Base-by-base conservation (phyloP, 2,888 invertebrate genomes). In the Steinernema scapterisci region DNA sequence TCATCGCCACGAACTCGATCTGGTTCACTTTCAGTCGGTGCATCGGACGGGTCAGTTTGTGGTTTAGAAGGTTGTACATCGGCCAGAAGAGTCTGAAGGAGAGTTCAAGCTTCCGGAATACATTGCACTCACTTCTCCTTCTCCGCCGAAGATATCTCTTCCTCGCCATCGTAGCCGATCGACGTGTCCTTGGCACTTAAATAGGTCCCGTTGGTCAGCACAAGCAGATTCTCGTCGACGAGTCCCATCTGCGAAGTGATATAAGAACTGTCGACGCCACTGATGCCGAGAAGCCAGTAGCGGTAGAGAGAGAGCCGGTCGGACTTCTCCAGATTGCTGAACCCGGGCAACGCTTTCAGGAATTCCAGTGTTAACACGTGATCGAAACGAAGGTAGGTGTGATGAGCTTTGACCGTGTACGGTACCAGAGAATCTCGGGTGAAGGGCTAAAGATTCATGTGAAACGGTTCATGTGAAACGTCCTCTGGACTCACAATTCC, bases 131-230 rank as follows among this genome's bases (percentile, higher is more conserved):
- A 72, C 51, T 71, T 74, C 23, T 44, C 38, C 23, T 74, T 74
- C 38, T 70, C 74, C 48, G 44, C 71, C 27, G 70, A 23, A 13
- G 74, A 44, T 11, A 74, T 74, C n/a, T 43, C 71, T 9, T 48
- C 71, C 71, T 74, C 74, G 11, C 52, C 45, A 25, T 63, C 71
- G 71, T 51, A 74, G 0, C 74, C 74, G 43, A 51, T 27, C 27
- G 52, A 52, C 9, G 51, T 48, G 51, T 74, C 72, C n/a, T 54
- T 27, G 21, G 48, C 44, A 13, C 71, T 71, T 44, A 45, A 44
- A 51, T 74, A 74, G 9, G 75, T 75, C 13, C 72, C 75, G 23
- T 75, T 72, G 23, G 75, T 72, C 27, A 71, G 72, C 52, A 75
- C 75, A 1, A 75, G 21, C 23, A 31, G 38, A 0, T 52, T 72